Conservation (phyloP, 2,888 invertebrate species). For the Archips crataeganus region DNA sequence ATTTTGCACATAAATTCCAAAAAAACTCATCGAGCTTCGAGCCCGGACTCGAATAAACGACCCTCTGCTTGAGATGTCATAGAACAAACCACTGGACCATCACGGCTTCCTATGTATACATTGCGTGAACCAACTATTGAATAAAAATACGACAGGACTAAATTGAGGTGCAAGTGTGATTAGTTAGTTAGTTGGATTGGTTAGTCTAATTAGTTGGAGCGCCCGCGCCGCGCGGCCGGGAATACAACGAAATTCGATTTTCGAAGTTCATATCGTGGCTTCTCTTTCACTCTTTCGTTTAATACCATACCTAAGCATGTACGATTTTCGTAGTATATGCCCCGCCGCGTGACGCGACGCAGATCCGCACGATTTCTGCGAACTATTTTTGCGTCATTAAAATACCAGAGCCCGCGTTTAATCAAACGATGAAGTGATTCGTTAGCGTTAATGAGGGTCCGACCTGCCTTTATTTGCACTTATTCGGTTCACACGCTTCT, state of each 20-base stretch:
- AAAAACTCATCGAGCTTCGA: no score
- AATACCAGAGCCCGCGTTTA: slow-evolving; percentile 15
- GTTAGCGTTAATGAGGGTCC: slow-evolving; percentile 26
- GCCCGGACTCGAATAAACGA: no score
- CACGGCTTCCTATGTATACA: neutral
- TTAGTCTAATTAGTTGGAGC: no score
- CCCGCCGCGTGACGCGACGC: neutral
- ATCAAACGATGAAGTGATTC: slow-evolving; percentile 22
- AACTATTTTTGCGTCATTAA: slow-evolving; percentile 20
- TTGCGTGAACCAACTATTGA: neutral
- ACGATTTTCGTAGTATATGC: no score
- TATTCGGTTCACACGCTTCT: neutral
- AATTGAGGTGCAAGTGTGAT: neutral
- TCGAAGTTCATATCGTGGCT: no score
- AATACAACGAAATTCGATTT: no score
- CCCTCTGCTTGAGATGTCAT: no score
- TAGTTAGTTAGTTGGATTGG: no score
- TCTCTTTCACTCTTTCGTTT: no score
- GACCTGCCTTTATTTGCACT: neutral
- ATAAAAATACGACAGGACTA: neutral
- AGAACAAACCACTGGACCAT: no score
- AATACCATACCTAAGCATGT: no score
- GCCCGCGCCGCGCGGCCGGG: neutral
- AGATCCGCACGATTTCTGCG: slow-evolving; percentile 3
- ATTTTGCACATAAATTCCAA: no score